Conservation (phyloP, 2,888 invertebrate genomes). For the Pyrocoelia pectoralis region DNA sequence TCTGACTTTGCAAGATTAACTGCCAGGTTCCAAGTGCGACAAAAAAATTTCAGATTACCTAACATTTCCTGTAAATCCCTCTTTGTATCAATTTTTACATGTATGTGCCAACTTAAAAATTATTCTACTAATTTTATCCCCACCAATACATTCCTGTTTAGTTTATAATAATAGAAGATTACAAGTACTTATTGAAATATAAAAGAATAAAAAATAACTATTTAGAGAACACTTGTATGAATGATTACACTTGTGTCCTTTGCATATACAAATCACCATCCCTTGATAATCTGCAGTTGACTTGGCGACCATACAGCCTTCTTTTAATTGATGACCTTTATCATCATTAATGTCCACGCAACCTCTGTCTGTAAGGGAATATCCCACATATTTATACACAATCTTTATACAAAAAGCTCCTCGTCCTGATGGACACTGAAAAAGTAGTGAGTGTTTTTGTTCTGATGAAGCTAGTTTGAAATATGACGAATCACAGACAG, state of each 20-base stretch:
- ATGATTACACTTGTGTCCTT: conserved; percentile 35
- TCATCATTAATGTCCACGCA: conserved; percentile 39
- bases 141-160: too few species aligned
- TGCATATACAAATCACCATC: conserved; percentile 38
- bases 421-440: conserved; percentile 40
- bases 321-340: conserved; percentile 30
- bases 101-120: too few species aligned
- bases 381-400: conserved; percentile 15
- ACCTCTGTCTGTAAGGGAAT: conserved; percentile 37
- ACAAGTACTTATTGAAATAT: too few species aligned
- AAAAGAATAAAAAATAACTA: too few species aligned
- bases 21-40: too few species aligned
- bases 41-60: too few species aligned
- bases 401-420: conserved; percentile 41
- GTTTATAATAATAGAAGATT: too few species aligned
- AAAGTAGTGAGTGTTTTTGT: conserved; percentile 35
- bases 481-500: conserved; percentile 39
- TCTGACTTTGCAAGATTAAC: too few species aligned
- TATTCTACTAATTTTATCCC: too few species aligned
- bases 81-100: too few species aligned
- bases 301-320: conserved; percentile 35
- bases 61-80: too few species aligned
- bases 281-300: not conserved
- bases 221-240: not conserved
- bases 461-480: conserved; percentile 35